Conservation (phyloP, 2,113 vertebrate species). For the Ptyas mucosa region DNA sequence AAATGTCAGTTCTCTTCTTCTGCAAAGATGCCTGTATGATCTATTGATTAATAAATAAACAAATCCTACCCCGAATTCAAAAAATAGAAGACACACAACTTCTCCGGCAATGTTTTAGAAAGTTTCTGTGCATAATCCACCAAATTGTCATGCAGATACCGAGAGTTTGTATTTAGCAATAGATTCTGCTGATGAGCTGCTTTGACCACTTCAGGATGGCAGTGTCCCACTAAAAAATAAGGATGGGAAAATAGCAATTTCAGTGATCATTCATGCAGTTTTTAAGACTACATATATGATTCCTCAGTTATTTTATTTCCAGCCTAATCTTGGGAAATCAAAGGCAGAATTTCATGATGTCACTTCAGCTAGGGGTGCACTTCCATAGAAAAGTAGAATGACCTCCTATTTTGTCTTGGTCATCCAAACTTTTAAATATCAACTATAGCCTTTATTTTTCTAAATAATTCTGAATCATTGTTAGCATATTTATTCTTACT, state of each 20-base stretch:
- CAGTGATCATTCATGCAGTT: rapidly evolving
- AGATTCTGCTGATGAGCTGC: constrained; percentile 87
- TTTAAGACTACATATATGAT: not conserved
- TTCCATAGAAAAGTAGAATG: not conserved
- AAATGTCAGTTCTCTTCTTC: not conserved
- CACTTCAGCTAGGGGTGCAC: not conserved
- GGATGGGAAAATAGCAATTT: not conserved
- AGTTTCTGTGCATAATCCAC: constrained; percentile 83
- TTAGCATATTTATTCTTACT: not conserved
- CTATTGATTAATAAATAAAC: not conserved
- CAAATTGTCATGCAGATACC: constrained; percentile 91
- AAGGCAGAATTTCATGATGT: not conserved
- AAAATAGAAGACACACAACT: constrained; percentile 87
- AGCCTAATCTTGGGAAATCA: not conserved
- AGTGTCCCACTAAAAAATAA: constrained; percentile 85
- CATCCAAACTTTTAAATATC: not conserved
- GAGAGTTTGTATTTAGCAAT: constrained; percentile 84
- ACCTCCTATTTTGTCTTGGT: too few relatives aligned
- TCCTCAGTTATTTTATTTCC: not conserved
- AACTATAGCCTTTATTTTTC: not conserved
- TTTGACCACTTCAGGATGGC: constrained; percentile 83
- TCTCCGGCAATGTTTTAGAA: constrained; percentile 79
- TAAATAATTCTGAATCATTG: not conserved
- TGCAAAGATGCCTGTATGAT: not conserved
- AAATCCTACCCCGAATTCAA: constrained; percentile 89